Evolutionary conservation across 2,797 vertebrate genomes (phyloP), one percentile per base, ranked within the genome.

Genomic region (Perodicticus potto): DNA sequence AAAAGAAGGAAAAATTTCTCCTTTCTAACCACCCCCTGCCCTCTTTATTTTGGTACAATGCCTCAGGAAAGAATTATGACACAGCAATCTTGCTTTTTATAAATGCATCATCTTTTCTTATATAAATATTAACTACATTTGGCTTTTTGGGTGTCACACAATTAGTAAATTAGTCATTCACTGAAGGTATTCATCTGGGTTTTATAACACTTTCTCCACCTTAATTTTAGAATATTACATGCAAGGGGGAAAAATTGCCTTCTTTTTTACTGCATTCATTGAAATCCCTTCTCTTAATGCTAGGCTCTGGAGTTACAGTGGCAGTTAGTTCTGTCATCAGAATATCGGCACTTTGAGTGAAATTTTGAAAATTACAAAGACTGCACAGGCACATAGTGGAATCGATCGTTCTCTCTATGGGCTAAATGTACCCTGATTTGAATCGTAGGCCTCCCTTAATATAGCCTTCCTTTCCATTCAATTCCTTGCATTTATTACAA

Each of bases 331-430:
- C 70, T 97, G 69, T 92, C 91, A 89, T 84, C 9, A 97, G 80
- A 67, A 96, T 91, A 96, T 80, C 40, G 96, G 74, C 94, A 86
- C 89, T 90, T 85, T 95, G 92, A 96, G 97, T 95, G 86, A 91
- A 97, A 96, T 97, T 93, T 93, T 93, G 95, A 97, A 97, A 98
- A 96, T 97, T 97, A 95, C 70, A 97, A 91, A 93, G 91, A 89
- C 55, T 29, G 72, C 86, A 80, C 76, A 92, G 90, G 34, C 65
- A 85, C 80, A 70, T 53, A 57, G 57, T 83, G 77, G 97, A 97
- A 97, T 91, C 25, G n/a, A 45, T 95, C 43, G 25, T 92, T 96
- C 93, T 95, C 37, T 88, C 34, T 77, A 91, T 96, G 96, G 3
- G 7, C 88, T 96, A 94, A 94, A 93, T 91, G 84, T 0, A 94